phyloP scores from a whole-genome alignment of 2,113 vertebrate genomes.

The Gracilinanus agilis region DNA sequence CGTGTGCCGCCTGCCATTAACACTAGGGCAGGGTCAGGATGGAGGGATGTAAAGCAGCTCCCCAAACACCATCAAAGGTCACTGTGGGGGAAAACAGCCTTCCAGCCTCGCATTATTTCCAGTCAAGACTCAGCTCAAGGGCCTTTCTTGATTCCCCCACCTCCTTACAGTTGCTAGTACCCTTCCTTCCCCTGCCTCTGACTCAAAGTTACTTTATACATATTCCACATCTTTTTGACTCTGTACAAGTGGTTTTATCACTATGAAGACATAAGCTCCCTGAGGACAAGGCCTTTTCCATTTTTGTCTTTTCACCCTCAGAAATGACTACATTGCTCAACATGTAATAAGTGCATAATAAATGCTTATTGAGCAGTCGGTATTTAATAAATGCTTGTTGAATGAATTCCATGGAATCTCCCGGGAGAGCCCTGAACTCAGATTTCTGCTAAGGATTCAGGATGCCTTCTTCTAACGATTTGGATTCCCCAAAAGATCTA shows the following conservation, averaged over 20 bases:
- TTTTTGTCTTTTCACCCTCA: neutral
- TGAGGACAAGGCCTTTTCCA: neutral
- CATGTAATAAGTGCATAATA: neutral
- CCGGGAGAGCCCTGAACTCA: neutral
- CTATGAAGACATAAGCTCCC: neutral
- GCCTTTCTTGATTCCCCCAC: neutral
- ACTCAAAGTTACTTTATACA: neutral
- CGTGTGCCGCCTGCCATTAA: constrained; percentile 72
- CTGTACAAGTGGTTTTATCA: neutral
- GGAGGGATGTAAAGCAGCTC: constrained; percentile 67
- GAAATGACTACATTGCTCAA: neutral
- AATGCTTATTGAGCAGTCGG: neutral
- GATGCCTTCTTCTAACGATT: too few relatives aligned
- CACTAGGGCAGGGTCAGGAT: constrained; percentile 49
- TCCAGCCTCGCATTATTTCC: constrained; percentile 46
- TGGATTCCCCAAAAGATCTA: too few relatives aligned
- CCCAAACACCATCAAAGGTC: constrained; percentile 66
- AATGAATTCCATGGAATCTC: neutral
- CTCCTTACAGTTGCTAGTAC: neutral
- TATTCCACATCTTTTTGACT: neutral
- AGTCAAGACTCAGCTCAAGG: constrained; percentile 55
- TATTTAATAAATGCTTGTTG: neutral
- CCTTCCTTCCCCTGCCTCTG: neutral
- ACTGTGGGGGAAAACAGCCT: constrained; percentile 26
- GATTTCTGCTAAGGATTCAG: neutral